Base-by-base conservation (phyloP, 37 sponge, comb jelly and placozoan genomes). In the Spongilla lacustris region DNA sequence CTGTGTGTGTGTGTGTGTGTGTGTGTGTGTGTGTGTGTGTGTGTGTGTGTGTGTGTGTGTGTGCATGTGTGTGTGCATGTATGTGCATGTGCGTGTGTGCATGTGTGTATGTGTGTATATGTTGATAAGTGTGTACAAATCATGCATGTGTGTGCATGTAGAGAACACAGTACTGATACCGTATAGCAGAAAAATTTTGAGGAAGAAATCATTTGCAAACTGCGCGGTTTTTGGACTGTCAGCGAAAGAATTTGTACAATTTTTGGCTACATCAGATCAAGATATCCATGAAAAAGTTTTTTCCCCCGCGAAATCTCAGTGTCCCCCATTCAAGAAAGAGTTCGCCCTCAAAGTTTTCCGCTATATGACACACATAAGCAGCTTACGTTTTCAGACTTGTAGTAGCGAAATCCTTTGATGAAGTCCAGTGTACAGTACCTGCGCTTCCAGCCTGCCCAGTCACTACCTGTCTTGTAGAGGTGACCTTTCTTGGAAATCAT, bases 391-490 rank as follows among this genome's bases (percentile, higher is more conserved):
- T 93, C 94, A 76, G 84, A 66, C 66, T 90, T 93, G 88, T 73
- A 93, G 76, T 93, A 93, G 67, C 87, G 48, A 49, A 89, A 80
- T 19, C 91, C 91, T 58, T 67, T 83, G 81, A 46, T 81, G 28
- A 50, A 23, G 77, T 93, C 87, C 33, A 93, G 66, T 3, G 84
- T 76, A 49, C 94, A 93, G 37, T 69, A 87, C 38, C 94, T 78
- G 69, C 81, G 90, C 81, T 89, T 89, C 94, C 94, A 93, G 33
- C 91, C 87, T 0, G 87, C 76, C 49, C 94, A 87, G 76, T 93
- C 94, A 13, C 78, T 49, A 4, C 94, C 94, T 23, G 94, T 93
- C 81, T 93, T 93, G 73, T 73, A 86, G 24, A 93, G 84, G 81
- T 76, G 68, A 31, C 94, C 94, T 26, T 83, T 88, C 82, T 84